A percentile compares a stretch with the other conserved stretches of the same genome.
Conservation (phyloP, 2,113 vertebrate species). For the Mustelus asterias region DNA sequence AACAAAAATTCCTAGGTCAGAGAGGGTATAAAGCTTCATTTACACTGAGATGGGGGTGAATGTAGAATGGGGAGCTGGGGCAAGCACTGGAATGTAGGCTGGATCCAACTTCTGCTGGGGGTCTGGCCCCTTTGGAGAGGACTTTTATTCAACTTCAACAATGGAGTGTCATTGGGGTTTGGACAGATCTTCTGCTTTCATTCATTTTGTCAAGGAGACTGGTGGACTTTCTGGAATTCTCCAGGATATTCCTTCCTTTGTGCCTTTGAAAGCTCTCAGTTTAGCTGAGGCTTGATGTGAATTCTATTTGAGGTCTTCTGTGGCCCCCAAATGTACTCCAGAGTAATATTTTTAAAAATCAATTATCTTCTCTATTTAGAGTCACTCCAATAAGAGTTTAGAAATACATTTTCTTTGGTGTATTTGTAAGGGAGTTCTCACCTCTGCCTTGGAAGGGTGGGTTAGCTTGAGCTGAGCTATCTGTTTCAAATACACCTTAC, state of each 20-base stretch:
- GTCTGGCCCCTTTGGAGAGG: not conserved
- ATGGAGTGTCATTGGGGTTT: not conserved
- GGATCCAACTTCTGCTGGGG: not conserved
- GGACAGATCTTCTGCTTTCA: not conserved
- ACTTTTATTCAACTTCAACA: not conserved
- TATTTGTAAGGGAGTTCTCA: not conserved
- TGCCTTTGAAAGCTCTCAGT: not conserved
- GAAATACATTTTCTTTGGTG: not conserved
- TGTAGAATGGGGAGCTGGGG: not conserved
- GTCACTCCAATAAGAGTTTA: not conserved
- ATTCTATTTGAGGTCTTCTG: not conserved
- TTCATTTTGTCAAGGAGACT: no score
- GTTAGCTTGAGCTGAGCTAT: not conserved
- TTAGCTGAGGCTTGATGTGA: not conserved
- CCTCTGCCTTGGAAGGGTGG: not conserved
- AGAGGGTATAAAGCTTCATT: not conserved
- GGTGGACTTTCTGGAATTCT: no score
- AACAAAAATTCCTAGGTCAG: not conserved
- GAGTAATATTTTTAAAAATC: not conserved
- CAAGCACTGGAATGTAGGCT: not conserved
- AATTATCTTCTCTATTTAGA: not conserved
- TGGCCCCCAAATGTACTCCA: not conserved
- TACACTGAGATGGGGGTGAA: no score
- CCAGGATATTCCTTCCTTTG: no score
- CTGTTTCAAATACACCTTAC: not conserved